A percentile compares a stretch with the other conserved stretches of the same genome.
Conservation (phyloP, 2,888 invertebrate genomes). For the Pristionchus mayeri region DNA sequence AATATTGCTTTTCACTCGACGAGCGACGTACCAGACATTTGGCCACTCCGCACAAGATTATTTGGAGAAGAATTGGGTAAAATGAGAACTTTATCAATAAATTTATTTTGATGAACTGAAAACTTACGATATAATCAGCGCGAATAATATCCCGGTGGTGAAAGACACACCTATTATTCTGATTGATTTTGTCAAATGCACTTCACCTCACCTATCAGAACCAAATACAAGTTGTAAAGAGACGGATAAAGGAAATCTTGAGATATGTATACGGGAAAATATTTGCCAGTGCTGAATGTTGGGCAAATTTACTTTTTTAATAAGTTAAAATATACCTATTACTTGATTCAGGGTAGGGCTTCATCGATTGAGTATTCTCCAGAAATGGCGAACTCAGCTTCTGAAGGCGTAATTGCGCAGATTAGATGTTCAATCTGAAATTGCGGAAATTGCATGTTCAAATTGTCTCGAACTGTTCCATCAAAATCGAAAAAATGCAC, state of each 20-base stretch:
- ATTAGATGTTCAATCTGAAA: background rate
- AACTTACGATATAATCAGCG: background rate
- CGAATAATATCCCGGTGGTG: background rate
- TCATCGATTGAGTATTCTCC: background rate
- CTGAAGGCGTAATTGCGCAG: background rate
- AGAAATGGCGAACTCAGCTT: background rate
- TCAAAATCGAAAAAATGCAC: no score
- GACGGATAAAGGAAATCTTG: background rate
- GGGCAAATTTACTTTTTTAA: background rate
- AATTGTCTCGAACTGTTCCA: no score
- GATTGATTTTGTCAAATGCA: background rate
- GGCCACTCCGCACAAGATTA: background rate
- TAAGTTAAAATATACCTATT: background rate
- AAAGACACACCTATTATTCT: background rate
- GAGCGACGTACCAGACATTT: background rate
- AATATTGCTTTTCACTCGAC: background rate
- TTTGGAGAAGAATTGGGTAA: conserved; percentile 4
- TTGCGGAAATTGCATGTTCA: no score
- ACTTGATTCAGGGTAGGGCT: background rate
- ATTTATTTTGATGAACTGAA: background rate
- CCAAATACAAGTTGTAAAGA: background rate
- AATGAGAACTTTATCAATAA: background rate
- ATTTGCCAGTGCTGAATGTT: background rate
- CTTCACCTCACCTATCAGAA: background rate
- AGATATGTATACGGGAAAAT: background rate